Base-by-base conservation (phyloP, 2,797 vertebrate genomes). In the Fistularia tabacaria region DNA sequence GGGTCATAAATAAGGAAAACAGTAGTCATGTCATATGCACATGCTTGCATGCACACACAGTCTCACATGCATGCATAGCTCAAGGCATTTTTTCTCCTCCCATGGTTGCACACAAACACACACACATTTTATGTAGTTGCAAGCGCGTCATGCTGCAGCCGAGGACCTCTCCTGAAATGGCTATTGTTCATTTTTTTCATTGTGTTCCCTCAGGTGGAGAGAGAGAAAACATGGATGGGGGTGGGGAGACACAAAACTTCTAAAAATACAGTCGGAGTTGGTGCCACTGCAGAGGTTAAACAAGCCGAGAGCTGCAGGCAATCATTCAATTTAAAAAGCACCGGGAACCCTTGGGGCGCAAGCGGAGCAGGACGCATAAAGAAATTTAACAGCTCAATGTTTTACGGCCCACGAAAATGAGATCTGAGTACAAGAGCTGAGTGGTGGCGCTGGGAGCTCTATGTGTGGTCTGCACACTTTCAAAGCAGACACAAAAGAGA, bases 271-370 rank as follows among this genome's bases (percentile, higher is more conserved):
- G 81, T 84, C 71, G 80, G 82, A 81, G 77, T 69, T 10, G 49
- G 80, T 72, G 71, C 80, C 79, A 82, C 80, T 48, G 84, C 83
- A 74, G 84, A 88, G 88, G 88, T 91, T 88, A 90, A 90, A 88
- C 88, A 88, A 87, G 87, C 85, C 65, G 69, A 85, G 79, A 83
- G 86, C 90, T 89, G 85, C 84, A 85, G 90, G 88, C 88, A 87
- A 90, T 90, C 89, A 89, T 89, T 92, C 90, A 89, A 86, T 90
- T 91, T 89, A 87, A 89, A 89, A 87, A 82, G 64, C 85, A 73
- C 83, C 82, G 51, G 85, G 88, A 86, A 84, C 85, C 85, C 80
- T 85, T 79, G 82, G 80, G 82, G 80, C 63, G 54, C 59, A 12
- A 64, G 79, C 81, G 72, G 77, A 87, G 78, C 72, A 76, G 79